Evolutionary conservation across 2,888 invertebrate species (phyloP).

Genomic region (Uropetala carovei): DNA sequence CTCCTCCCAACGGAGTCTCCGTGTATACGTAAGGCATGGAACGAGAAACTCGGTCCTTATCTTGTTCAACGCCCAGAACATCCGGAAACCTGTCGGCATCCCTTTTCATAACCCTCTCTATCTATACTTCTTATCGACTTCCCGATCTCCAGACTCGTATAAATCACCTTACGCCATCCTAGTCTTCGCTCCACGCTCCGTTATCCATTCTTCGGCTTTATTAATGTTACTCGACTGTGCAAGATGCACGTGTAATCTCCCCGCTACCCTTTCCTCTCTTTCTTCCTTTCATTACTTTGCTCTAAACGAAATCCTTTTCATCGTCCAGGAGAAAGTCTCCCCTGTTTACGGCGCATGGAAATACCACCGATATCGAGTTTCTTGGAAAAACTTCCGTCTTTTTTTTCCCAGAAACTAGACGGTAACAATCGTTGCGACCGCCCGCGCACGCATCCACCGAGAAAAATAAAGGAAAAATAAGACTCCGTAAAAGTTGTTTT

Average conservation of each 20-base stretch:
- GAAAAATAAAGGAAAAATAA: not conserved
- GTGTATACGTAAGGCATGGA: not conserved
- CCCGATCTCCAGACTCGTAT: slow-evolving; percentile 5
- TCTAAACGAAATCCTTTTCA: not conserved
- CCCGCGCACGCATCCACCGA: not conserved
- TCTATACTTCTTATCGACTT: not conserved
- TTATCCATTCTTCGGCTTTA: not conserved
- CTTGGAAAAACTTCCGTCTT: not conserved
- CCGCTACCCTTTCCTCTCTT: not conserved
- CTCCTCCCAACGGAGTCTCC: not conserved
- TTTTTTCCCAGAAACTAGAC: not conserved
- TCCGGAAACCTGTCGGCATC: slow-evolving; percentile 5
- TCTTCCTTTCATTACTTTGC: not conserved
- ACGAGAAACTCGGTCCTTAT: not conserved
- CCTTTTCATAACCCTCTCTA: not conserved
- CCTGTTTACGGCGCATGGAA: not conserved
- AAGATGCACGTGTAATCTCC: not conserved
- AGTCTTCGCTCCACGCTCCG: not conserved
- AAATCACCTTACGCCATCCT: not conserved
- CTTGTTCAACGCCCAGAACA: not conserved
- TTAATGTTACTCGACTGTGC: not conserved
- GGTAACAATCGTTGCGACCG: not conserved
- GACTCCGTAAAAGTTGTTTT: slow-evolving; percentile 18
- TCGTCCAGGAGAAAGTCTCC: not conserved
- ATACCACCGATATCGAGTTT: not conserved